phyloP scores from a whole-genome alignment of 2,797 vertebrate species.

The Cossypha polioptera region DNA sequence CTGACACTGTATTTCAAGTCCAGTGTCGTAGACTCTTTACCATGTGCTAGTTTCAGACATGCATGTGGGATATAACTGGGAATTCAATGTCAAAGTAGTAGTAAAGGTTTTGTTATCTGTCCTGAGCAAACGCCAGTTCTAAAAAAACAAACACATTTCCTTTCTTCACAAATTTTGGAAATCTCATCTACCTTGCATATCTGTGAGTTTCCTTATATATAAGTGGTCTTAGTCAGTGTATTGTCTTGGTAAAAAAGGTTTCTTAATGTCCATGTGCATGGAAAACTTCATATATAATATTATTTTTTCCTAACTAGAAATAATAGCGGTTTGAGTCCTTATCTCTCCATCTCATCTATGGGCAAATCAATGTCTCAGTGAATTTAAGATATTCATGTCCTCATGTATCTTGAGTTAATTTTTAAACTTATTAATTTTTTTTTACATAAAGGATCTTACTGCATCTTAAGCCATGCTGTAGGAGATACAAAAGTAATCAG shows the following conservation, averaged over 20 bases:
- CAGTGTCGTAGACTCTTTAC: background rate
- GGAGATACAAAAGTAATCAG: background rate
- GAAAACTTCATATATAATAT: background rate
- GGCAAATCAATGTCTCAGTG: background rate
- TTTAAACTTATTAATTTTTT: background rate
- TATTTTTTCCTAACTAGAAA: background rate
- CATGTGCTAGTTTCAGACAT: background rate
- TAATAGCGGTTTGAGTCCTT: background rate
- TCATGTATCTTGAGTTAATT: background rate
- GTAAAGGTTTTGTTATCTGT: background rate
- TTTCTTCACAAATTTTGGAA: background rate
- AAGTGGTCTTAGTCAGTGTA: background rate
- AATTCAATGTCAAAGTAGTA: background rate
- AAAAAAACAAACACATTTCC: background rate
- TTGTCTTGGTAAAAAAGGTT: background rate
- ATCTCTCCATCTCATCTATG: background rate
- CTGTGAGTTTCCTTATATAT: background rate
- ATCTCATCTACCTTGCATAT: background rate
- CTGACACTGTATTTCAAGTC: background rate
- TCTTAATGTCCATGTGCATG: background rate
- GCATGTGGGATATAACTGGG: background rate
- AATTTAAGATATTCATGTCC: background rate
- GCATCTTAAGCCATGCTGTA: background rate
- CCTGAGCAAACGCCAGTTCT: background rate
- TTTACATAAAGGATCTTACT: background rate